A percentile compares a stretch with the other conserved stretches of the same genome.
phyloP scores from a whole-genome alignment of 64 coral and sea anemone genomes.

The Montipora efflorescens region DNA sequence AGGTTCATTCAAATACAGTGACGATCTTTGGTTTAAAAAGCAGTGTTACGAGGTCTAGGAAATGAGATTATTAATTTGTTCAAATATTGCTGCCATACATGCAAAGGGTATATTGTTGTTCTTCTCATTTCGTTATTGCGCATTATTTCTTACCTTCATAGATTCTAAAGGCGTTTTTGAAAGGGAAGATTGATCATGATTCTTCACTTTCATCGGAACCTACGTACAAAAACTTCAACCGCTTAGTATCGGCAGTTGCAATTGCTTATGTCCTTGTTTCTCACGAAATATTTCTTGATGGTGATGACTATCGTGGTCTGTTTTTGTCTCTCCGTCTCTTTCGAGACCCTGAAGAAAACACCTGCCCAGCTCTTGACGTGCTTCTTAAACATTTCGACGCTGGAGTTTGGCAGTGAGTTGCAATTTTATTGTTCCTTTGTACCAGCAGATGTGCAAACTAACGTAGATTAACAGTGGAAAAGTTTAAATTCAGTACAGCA shows the following conservation, averaged over 20 bases:
- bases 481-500: neutral
- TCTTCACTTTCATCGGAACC: too few species aligned
- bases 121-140: neutral
- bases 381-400: neutral
- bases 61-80: too few species aligned
- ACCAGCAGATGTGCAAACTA: too few species aligned
- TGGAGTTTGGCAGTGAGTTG: slow-evolving; percentile 29
- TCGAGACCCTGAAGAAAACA: neutral
- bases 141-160: neutral
- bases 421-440: neutral
- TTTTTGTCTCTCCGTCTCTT: slow-evolving; percentile 17
- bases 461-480: neutral
- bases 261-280: neutral
- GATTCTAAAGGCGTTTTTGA: neutral
- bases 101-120: too few species aligned
- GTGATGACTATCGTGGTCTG: slow-evolving; percentile 12
- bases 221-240: neutral
- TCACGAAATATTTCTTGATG: neutral
- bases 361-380: slow-evolving; percentile 20
- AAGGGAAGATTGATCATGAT: neutral
- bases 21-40: too few species aligned
- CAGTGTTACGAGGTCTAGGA: too few species aligned
- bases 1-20: too few species aligned
- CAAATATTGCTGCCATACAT: too few species aligned
- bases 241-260: neutral